Evolutionary conservation across 2,797 vertebrate species (phyloP), one percentile per base, ranked within the genome.

Genomic region (Staurois parvus): DNA sequence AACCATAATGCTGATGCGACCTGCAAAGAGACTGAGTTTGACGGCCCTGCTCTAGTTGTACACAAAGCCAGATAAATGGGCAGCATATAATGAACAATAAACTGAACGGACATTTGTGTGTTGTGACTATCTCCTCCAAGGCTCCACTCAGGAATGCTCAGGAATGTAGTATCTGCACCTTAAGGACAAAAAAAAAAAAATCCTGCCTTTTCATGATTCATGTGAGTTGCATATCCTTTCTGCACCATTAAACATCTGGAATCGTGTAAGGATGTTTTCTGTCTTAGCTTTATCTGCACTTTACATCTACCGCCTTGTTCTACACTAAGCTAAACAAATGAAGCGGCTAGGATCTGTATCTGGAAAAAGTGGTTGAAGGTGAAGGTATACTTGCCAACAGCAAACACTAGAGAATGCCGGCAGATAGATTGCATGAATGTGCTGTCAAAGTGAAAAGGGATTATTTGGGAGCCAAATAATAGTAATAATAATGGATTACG

Each of bases 181-280:
- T 9, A 2, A 45, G 4, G 64, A 40, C n/a, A 66, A 59, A 19
- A 7, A 34, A 42, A 76, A 24, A 3, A 56, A 78, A 78, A 37
- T 45, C 67, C 42, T 8, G 64, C 66, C 10, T n/a, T 72, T 72
- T 29, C 37, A 40, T 28, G 79, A 81, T 69, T 75, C 72, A 68
- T 34, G 62, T 34, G 37, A 6, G 62, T 76, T 67, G 56, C 24
- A n/a, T 17, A 69, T 34, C 30, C 62, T 76, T 76, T 76, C 72
- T 83, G 81, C 81, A 32, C 81, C 72, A 76, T 83, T 76, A 83
- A 52, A 83, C 81, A 83, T 68, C 72, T 83, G 72, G 81, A 75
- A 83, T 83, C n/a, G 28, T 52, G 72, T 32, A 83, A 68, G 72
- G 72, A 83, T 75, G 81, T 76, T 83, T 83, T 83, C 81, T 69